These are phyloP conservation scores for Drosophila kanapiae DNA, from an alignment of 1,140 invertebrate species.

Conservation along the genomic window DNA sequence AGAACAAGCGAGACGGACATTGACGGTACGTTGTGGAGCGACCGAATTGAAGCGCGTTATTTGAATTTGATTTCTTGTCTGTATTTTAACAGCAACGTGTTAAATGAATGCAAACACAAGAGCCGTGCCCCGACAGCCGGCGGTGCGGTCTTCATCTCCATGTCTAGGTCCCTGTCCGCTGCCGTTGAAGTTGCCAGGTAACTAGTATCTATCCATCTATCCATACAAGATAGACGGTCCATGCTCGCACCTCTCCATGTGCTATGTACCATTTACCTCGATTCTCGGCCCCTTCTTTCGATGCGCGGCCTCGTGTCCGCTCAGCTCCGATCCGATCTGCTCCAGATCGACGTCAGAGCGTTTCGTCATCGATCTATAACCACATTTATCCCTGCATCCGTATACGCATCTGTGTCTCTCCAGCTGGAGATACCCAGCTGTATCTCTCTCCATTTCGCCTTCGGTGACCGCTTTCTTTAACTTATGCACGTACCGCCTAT, in stretches of 20 bases:
- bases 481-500: slow-evolving; percentile 44
- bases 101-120: slow-evolving; percentile 80
- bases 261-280: slow-evolving; percentile 58
- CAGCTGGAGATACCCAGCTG: slow-evolving; percentile 9
- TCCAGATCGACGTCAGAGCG: slow-evolving; percentile 58
- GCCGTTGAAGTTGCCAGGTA: slow-evolving; percentile 58
- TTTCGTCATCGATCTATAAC: slow-evolving; percentile 56
- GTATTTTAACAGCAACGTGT: slow-evolving; percentile 82
- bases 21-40: slow-evolving; percentile 13
- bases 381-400: slow-evolving; percentile 54
- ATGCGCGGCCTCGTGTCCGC: slow-evolving; percentile 1
- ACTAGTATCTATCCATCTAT: slow-evolving; percentile 38
- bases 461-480: slow-evolving; percentile 52
- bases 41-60: slow-evolving; percentile 80
- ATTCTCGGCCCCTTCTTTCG: no score
- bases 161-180: slow-evolving; percentile 19
- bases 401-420: slow-evolving; percentile 48
- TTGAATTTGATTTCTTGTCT: slow-evolving; percentile 83
- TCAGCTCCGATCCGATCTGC: slow-evolving; percentile 21
- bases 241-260: slow-evolving; percentile 52
- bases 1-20: slow-evolving; percentile 17
- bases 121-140: slow-evolving; percentile 16
- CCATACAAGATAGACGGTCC: not conserved
- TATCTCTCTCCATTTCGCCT: slow-evolving; percentile 15
- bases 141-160: slow-evolving; percentile 36